phyloP scores from a whole-genome alignment of 2,113 vertebrate genomes.

The Pollimyrus isidori region DNA sequence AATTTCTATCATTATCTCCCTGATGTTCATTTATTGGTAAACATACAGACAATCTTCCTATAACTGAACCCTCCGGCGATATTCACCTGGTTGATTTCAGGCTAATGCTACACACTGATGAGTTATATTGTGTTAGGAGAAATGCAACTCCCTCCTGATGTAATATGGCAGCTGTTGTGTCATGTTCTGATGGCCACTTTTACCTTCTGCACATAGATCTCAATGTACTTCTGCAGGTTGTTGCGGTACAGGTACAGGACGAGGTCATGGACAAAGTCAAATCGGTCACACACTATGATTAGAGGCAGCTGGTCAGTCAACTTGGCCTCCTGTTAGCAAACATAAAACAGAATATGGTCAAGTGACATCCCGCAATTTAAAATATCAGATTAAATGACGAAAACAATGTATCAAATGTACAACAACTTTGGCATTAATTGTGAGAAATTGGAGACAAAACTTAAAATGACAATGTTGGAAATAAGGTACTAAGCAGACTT shows the following conservation, averaged over 20 bases:
- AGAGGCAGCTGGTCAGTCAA: slow-evolving; percentile 87
- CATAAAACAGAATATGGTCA: slow-evolving; percentile 2
- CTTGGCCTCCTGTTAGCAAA: slow-evolving; percentile 72
- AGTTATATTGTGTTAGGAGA: neutral
- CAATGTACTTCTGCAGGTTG: slow-evolving; percentile 90
- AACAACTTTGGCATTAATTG: neutral
- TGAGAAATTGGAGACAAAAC: neutral
- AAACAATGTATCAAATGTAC: neutral
- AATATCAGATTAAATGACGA: neutral
- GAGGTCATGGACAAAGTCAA: slow-evolving; percentile 86
- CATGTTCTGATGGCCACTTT: slow-evolving; percentile 7
- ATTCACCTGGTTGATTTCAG: neutral
- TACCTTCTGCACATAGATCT: slow-evolving; percentile 92
- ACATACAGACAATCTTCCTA: neutral
- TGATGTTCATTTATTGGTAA: neutral
- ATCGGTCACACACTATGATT: slow-evolving; percentile 87
- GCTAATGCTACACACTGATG: neutral
- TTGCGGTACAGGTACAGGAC: slow-evolving; percentile 85
- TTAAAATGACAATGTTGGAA: neutral
- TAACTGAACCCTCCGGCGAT: neutral
- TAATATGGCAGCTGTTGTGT: neutral
- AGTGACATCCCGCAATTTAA: neutral
- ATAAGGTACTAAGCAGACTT: neutral
- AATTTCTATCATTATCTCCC: neutral
- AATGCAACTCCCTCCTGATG: neutral